These are phyloP conservation scores for cat (Felis catus) DNA, from an alignment of 2,113 vertebrate genomes.

Conservation along the genomic window F.catus_Fca126_mat1.0 CM031425.1:31023001-31023500, in stretches of 20 bases:
- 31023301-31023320: not conserved
- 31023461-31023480: not conserved
- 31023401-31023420: not conserved
- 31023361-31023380: not conserved
- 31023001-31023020: not conserved
- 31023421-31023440: not conserved
- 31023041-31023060: not conserved
- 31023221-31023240: slow-evolving; percentile 8
- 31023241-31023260: not conserved
- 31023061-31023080: not conserved
- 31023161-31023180: not conserved
- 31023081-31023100: not conserved
- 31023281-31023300: slow-evolving; percentile 57
- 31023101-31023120: not conserved
- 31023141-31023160: not conserved
- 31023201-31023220: not conserved
- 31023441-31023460: not conserved
- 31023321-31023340: not conserved
- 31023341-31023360: not conserved
- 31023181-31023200: slow-evolving; percentile 12
- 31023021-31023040: not conserved
- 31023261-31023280: slow-evolving; percentile 34
- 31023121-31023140: not conserved
- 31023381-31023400: not conserved
- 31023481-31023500: not conserved